phyloP scores from a whole-genome alignment of 2,113 vertebrate genomes.

The Polypterus senegalus region DNA sequence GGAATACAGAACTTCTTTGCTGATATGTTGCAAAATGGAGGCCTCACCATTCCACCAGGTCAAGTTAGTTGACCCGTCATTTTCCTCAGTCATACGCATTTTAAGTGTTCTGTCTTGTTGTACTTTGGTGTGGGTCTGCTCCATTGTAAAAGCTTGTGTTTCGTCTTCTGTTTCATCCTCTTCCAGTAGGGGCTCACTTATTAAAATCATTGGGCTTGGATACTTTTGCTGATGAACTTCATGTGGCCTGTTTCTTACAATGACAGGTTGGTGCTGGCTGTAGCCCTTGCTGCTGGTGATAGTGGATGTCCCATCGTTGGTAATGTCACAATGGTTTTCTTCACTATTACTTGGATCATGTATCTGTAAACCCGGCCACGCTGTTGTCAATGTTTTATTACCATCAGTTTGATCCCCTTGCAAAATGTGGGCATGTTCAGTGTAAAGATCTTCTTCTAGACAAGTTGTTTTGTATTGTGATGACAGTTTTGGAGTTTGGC shows the following conservation, averaged over 20 bases:
- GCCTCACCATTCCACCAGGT: constrained; percentile 30
- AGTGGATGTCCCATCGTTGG: too few species aligned
- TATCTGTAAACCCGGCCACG: too few species aligned
- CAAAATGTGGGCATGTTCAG: neutral
- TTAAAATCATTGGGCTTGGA: constrained; percentile 28
- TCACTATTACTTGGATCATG: too few species aligned
- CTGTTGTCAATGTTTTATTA: too few species aligned
- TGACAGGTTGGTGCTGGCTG: neutral
- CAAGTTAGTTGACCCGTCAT: constrained; percentile 19
- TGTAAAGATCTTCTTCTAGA: neutral
- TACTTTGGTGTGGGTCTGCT: constrained; percentile 14
- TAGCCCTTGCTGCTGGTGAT: neutral
- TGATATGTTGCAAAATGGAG: constrained; percentile 40
- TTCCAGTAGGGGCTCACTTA: constrained; percentile 34
- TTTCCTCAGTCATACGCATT: constrained; percentile 25
- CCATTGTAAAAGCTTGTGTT: constrained; percentile 19
- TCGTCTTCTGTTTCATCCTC: constrained; percentile 20
- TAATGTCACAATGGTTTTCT: too few species aligned
- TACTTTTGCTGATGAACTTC: constrained; percentile 21
- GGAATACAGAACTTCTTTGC: constrained; percentile 51
- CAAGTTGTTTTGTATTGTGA: neutral
- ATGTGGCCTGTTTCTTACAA: neutral
- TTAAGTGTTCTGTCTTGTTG: constrained; percentile 9
- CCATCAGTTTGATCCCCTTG: too few species aligned
- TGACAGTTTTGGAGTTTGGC: neutral